Percentiles rank a stretch among this genome's conserved stretches.
Evolutionary conservation across 2,797 vertebrate genomes (phyloP).

Genomic region (Liparis tanakae): DNA sequence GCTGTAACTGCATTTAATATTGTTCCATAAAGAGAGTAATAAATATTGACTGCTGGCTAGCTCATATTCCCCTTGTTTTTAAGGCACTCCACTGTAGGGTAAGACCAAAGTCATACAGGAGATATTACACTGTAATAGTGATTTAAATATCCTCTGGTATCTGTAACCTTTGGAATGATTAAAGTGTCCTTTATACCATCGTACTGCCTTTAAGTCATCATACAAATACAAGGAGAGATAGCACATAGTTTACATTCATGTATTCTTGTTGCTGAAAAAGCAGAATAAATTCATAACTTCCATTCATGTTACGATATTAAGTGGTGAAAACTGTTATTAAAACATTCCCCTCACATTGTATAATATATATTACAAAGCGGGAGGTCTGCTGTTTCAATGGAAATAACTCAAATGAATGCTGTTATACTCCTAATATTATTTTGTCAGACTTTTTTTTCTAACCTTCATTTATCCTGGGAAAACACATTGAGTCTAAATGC

Average conservation of each 20-base stretch:
- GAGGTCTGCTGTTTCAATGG: conserved; percentile 12
- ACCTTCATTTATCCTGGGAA: conserved; percentile 39
- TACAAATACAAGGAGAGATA: background rate
- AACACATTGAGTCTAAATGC: conserved; percentile 39
- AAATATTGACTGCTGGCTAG: conserved; percentile 80
- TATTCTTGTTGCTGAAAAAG: background rate
- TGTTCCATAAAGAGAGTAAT: conserved; percentile 82
- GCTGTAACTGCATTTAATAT: conserved; percentile 82
- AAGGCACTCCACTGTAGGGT: conserved; percentile 62
- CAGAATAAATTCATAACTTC: background rate
- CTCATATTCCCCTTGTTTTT: conserved; percentile 74
- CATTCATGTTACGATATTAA: background rate
- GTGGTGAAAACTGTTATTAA: background rate
- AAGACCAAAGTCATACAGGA: conserved; percentile 68
- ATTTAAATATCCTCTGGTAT: conserved; percentile 30
- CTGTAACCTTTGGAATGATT: conserved; percentile 45
- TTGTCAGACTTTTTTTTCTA: conserved; percentile 30
- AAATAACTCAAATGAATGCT: conserved; percentile 19
- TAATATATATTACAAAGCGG: conserved; percentile 8
- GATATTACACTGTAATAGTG: conserved; percentile 42
- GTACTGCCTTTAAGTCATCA: background rate
- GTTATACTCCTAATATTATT: conserved; percentile 20
- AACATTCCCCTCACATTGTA: background rate
- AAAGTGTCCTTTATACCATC: conserved; percentile 34
- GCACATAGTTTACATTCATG: background rate